phyloP scores from a whole-genome alignment of 2,888 invertebrate genomes.

The Hermaeophaga mercurialis region DNA sequence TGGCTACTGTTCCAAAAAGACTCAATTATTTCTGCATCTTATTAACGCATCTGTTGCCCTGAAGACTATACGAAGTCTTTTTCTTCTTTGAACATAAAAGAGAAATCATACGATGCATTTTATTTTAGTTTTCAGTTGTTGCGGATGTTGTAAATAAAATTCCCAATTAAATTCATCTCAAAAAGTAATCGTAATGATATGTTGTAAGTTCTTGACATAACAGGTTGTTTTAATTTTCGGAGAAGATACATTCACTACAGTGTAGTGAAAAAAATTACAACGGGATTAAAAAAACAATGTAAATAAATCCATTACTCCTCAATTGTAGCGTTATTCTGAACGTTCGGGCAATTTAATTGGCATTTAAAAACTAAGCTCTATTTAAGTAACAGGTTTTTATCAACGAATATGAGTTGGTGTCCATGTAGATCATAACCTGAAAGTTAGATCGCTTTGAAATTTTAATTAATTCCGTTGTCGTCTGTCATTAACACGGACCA shows the following conservation, averaged over 20 bases:
- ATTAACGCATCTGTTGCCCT: background rate
- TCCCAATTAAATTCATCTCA: slow-evolving; percentile 6
- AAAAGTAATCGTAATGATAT: slow-evolving; percentile 20
- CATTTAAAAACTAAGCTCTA: too few relatives aligned
- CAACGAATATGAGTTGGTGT: too few relatives aligned
- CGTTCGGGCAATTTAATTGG: too few relatives aligned
- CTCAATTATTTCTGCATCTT: too few relatives aligned
- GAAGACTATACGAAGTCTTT: background rate
- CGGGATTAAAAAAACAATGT: too few relatives aligned
- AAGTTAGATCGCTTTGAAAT: slow-evolving; percentile 26
- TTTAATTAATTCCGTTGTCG: slow-evolving; percentile 25
- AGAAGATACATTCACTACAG: slow-evolving; percentile 22
- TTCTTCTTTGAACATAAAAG: background rate
- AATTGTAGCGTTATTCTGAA: too few relatives aligned
- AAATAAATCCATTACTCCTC: too few relatives aligned
- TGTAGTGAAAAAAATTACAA: too few relatives aligned
- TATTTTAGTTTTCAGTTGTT: background rate
- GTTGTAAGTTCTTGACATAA: slow-evolving; percentile 11
- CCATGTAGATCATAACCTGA: slow-evolving; percentile 26
- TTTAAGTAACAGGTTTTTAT: too few relatives aligned
- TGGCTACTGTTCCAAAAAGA: too few relatives aligned
- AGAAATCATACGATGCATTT: slow-evolving; percentile 4
- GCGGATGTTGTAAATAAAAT: background rate
- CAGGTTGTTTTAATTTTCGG: slow-evolving; percentile 26
- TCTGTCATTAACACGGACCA: slow-evolving; percentile 8